Evolutionary conservation across 2,113 vertebrate genomes (phyloP), one percentile per base, ranked within the genome.

Genomic region (Urocolius indicus): DNA sequence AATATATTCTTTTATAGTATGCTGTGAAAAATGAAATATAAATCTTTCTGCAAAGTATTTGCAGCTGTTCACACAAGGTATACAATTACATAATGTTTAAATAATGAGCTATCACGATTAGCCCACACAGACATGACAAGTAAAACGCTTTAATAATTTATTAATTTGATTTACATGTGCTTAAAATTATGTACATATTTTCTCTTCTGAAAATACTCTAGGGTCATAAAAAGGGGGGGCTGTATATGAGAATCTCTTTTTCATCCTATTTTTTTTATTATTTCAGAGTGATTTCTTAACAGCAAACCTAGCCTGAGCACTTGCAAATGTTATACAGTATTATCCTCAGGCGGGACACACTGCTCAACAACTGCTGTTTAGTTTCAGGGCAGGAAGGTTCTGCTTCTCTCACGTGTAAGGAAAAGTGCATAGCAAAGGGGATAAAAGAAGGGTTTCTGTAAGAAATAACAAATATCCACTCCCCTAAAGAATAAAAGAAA

Each of bases 61-160:
- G 93, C 96, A 98, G 98, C 97, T 98, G 95, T 97, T 96, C 91
- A 96, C 94, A 98, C 96, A 98, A 96, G 84, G 96, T 97, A 95
- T 97, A 96, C 95, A 98, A 97, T 97, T 98, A 96, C 93, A 97
- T 97, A 97, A 97, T 97, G 94, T 97, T 97, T 97, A 97, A 98
- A 98, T 97, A 98, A 98, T 97, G 94, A 98, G 96, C 93, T 97
- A 97, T 97, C 96, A 97, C 23, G 74, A 98, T 97, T 97, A 98
- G 95, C 80, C 96, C 96, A 98, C 97, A 97, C 96, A 97, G 97
- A 97, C 95, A 97, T 97, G 96, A 98, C 96, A 98, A 97, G 94
- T 94, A 98, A 98, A 98, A 97, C 94, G 91, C 83, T 91, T 95
- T 97, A 97, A 98, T 97, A 97, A 97, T 97, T 96, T 96, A 97